Evolutionary conservation across 2,888 invertebrate genomes (phyloP), one percentile per base, ranked within the genome.

Genomic region (Tetragnatha montana): DNA sequence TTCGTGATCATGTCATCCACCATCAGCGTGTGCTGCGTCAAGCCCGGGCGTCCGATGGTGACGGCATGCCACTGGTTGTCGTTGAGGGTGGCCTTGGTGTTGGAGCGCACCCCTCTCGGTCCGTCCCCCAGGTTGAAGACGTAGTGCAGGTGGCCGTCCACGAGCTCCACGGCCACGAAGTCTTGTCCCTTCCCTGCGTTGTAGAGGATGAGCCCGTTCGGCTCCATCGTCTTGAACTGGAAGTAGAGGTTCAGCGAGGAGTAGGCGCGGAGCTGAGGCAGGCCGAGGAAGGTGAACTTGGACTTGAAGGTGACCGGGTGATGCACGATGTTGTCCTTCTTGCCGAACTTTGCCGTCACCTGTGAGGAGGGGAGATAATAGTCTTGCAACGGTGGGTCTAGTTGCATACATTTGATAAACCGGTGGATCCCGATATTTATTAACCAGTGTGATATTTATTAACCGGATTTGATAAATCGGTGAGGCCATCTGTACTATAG

Each of bases 11-110:
- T 96, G 92, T 97, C 97, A 93, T 99, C 98, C 14, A 99, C 97
- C 93, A 97, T 96, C 70, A 99, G 94, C 0, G 97, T 97, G 93
- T 98, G 98, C 91, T 97, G 96, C 92, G 96, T 96, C 0, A 96
- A 96, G 0, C 97, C 96, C 0, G 97, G 97, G 88, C 98, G 95
- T 69, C 97, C 95, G 22, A 99, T 96, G 80, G 97, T 96, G 0
- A 99, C 97, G 0, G 97, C 96, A 93, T 99, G 99, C 99, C 98
- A 99, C 93, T 96, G 95, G 93, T 98, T 98, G 93, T 99, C 98
- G 93, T 98, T 98, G 93, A 98, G 95, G 85, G 96, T 96, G 82
- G 95, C 95, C 92, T 96, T 95, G 21, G 96, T 95, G 92, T 96
- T 96, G 93, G 98, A 98, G 87, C 96, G 95, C 35, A 90, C 95